Evolutionary conservation across 2,888 invertebrate species (phyloP).

Genomic region (Thyatira batis): DNA sequence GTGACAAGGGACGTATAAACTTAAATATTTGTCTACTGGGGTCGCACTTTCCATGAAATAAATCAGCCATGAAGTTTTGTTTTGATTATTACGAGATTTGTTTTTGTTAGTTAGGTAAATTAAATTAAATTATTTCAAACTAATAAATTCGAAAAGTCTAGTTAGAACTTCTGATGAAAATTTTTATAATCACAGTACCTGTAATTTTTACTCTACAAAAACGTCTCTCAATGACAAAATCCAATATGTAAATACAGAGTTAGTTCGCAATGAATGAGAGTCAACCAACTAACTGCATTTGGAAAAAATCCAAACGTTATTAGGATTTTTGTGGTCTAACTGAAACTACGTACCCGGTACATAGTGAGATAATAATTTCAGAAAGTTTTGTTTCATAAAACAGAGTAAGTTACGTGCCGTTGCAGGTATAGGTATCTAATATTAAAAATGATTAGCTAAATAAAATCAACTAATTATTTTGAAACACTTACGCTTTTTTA

Average conservation of each 20-base stretch:
- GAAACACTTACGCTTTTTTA: too few relatives aligned
- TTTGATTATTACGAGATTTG: conserved; percentile 1
- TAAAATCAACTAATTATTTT: too few relatives aligned
- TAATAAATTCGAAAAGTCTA: background rate
- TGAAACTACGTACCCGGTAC: background rate
- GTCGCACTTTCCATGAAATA: conserved; percentile 35
- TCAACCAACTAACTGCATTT: conserved; percentile 29
- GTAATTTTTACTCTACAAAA: conserved; percentile 9
- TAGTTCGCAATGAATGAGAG: conserved; percentile 12
- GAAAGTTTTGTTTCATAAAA: background rate
- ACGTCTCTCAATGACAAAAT: conserved; percentile 4
- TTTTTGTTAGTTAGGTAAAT: background rate
- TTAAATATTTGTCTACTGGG: conserved; percentile 61
- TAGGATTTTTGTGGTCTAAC: conserved; percentile 18
- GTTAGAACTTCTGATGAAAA: background rate
- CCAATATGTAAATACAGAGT: conserved; percentile 15
- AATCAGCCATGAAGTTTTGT: conserved; percentile 12
- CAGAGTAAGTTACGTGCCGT: too few relatives aligned
- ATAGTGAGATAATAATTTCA: background rate
- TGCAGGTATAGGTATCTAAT: background rate
- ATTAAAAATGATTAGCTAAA: too few relatives aligned
- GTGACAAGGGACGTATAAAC: conserved; percentile 79
- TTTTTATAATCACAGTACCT: background rate
- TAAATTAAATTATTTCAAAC: background rate
- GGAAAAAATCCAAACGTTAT: conserved; percentile 28